Base-by-base conservation (phyloP, 2,888 invertebrate genomes). In the Tetanocera ferruginea region DNA sequence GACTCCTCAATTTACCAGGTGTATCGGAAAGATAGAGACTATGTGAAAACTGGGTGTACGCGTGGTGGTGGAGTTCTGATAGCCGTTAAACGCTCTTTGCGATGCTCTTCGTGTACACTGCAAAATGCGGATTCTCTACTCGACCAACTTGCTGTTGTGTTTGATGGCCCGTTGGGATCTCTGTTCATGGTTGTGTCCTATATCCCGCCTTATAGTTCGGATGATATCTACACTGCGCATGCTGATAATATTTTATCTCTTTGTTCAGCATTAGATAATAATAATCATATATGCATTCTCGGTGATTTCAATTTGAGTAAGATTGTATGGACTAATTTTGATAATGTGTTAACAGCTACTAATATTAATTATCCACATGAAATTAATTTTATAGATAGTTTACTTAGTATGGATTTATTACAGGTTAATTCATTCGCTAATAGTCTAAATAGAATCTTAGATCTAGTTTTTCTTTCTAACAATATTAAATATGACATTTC, bases 231-330 rank as follows among this genome's bases (percentile, higher is more conserved):
- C 9, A 23, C 3, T n/a, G 66, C 34, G 1, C 66, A 66, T 66
- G 31, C 37, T 17, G 34, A 37, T n/a, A 66, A 66, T 66, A 34
- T 37, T 37, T 37, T 37, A 37, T 37, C 37, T 37, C 37, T 37
- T 37, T 6, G 37, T 37, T 37, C 37, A 37, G 37, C 5, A 8
- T 8, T 37, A 37, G 37, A 37, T 37, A 37, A 37, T 34, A 31
- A 66, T 34, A 37, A 66, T 28, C 66, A 34, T 66, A 0, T 66
- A 14, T 66, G 66, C 31, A 11, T 34, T 28, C 17, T 66, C 0
- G 66, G 66, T 28, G 66, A 66, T n/a, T 66, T 66, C 1, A 66
- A 66, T 66, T 31, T 66, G 6, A n/a, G 9, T 25, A 66, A 37
- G n/a, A 9, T 66, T 17, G n/a, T 8, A 28, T 66, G 66, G 66